These are phyloP conservation scores for Conger conger DNA, from an alignment of 2,113 vertebrate species.

Conservation along the genomic window DNA sequence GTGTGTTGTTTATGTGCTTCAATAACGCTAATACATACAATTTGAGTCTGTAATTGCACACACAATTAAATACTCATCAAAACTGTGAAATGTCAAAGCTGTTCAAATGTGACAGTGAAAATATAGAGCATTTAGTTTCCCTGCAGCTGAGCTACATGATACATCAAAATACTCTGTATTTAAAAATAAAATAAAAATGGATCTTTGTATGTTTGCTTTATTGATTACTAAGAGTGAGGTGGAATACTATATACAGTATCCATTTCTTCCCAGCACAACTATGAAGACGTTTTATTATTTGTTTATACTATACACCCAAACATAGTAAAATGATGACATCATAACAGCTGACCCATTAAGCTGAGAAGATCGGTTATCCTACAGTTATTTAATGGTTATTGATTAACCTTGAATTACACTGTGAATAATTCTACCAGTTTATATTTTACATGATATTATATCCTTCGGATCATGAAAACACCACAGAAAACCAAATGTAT, in stretches of 20 bases:
- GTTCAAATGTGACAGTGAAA: not conserved
- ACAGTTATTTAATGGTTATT: not conserved
- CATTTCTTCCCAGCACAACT: not conserved
- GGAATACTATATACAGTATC: too few relatives aligned
- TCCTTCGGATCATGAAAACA: not conserved
- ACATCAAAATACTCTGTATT: not conserved
- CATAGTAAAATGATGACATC: not conserved
- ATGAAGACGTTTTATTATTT: not conserved
- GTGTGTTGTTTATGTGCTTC: constrained; percentile 28
- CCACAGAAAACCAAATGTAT: not conserved
- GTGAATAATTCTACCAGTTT: not conserved
- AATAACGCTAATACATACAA: constrained; percentile 12
- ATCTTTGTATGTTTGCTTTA: not conserved
- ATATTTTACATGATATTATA: not conserved
- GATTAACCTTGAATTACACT: not conserved
- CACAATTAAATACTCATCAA: constrained; percentile 28
- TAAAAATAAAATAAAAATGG: not conserved
- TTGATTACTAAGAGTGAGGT: not conserved
- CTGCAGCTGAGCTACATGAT: not conserved
- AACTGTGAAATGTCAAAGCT: not conserved
- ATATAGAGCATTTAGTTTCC: not conserved
- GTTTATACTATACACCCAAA: not conserved
- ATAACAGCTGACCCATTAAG: not conserved
- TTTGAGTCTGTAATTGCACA: constrained; percentile 10
- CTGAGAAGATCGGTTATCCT: not conserved